Percentiles rank a stretch among this genome's conserved stretches.
phyloP scores from a whole-genome alignment of 2,888 invertebrate species.

The Lepidochrysops patricia region DNA sequence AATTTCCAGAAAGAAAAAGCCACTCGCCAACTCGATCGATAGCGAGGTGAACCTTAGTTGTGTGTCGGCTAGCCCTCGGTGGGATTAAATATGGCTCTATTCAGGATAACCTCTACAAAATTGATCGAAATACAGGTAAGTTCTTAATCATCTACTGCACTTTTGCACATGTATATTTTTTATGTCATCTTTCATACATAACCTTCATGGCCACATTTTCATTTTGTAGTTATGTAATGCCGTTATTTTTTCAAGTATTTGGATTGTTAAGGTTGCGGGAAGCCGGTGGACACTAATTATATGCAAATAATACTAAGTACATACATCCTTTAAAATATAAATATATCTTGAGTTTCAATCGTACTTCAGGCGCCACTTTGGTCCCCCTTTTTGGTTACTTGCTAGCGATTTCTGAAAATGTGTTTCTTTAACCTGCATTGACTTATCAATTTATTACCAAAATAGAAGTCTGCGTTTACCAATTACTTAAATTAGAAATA shows the following conservation, averaged over 20 bases:
- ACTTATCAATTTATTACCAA: not conserved
- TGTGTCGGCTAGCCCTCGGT: slow-evolving; percentile 47
- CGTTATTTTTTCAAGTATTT: slow-evolving; percentile 36
- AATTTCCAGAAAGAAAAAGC: slow-evolving; percentile 4
- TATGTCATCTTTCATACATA: slow-evolving; percentile 23
- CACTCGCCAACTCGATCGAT: slow-evolving; percentile 54
- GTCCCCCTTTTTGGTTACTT: not conserved
- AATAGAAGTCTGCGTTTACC: not conserved
- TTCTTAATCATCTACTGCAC: slow-evolving; percentile 18
- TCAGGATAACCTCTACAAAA: slow-evolving; percentile 77
- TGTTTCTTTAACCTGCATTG: not conserved
- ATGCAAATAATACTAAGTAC: too few species aligned
- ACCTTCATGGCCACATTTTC: slow-evolving; percentile 33
- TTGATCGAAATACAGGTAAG: slow-evolving; percentile 77
- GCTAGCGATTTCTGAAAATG: not conserved
- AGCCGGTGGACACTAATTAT: not conserved
- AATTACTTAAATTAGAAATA: too few species aligned
- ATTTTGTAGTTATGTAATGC: slow-evolving; percentile 36
- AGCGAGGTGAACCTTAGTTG: slow-evolving; percentile 36
- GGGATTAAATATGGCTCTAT: slow-evolving; percentile 76
- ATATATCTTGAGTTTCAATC: too few species aligned
- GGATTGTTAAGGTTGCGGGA: slow-evolving; percentile 8
- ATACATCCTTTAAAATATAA: too few species aligned
- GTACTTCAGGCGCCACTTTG: too few species aligned
- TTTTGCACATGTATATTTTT: slow-evolving; percentile 16